Base-by-base conservation (phyloP, 2,888 invertebrate species). In the Drosophila prostipennis region DNA sequence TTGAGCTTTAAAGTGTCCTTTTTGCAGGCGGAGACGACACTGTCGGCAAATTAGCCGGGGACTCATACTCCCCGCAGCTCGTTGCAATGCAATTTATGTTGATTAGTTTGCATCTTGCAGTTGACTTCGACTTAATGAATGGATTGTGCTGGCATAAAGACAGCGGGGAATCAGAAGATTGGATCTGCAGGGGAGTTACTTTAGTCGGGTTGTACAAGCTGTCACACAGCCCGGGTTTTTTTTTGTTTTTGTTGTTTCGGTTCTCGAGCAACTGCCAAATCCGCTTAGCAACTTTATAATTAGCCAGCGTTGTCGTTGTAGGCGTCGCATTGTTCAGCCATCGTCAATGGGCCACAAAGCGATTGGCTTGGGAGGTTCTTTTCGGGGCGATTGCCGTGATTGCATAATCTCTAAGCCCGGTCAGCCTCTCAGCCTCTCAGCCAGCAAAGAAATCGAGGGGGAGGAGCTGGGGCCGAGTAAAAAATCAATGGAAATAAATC, bases 221-320 rank as follows among this genome's bases (percentile, higher is more conserved):
- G 52, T 36, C 40, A 52, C 40, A 51, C 55, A 70, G 55, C 42
- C 13, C 53, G 55, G 52, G 46, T 63, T 29, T 29, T 29, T 29
- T 49, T 55, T 45, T 49, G 19, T 19, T 19, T 19, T 19, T 19
- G n/a, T n/a, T 51, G 23, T 51, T 63, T 43, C 26, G 42, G 60
- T 65, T 59, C 57, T 56, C 40, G 54, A 60, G 45, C 53, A 60
- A 43, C 40, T 53, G 26, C 59, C 65, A 74, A 87, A 82, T 82
- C 82, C 88, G 82, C 85, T 87, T 87, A 85, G 82, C 78, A 78
- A 77, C 76, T 69, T 61, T 70, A 79, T 81, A 85, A 87, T 85
- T 82, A 82, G 74, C 69, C 32, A 49, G 43, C 19, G 52, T 48
- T 63, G 53, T 46, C 48, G 72, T 59, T 32, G 71, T 69, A 51